Base-by-base conservation (phyloP, 92 coral and sea anemone species). In the Scolanthus callimorphus region DNA sequence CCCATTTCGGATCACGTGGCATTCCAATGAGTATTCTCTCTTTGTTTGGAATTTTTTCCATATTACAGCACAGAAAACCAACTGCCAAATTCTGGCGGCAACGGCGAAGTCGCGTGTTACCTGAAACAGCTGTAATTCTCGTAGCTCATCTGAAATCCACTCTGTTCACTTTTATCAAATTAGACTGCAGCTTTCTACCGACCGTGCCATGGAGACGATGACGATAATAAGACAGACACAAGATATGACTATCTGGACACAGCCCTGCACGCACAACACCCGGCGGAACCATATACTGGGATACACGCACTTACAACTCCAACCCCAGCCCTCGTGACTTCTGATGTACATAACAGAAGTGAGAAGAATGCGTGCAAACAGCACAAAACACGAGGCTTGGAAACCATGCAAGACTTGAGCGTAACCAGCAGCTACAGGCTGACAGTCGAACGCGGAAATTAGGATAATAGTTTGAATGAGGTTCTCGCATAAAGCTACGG, bases 221-320 rank as follows among this genome's bases (percentile, higher is more conserved):
- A 34, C 41, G 8, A 34, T 6, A 34, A 34, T 6, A 34, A 6
- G 15, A 6, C 41, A 6, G 8, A 34, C 41, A 15, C 6, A 34
- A 15, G 41, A 34, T 15, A 34, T 6, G 8, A 34, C 41, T 34
- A 34, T 34, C 41, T 34, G 41, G 20, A 23, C 56, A 50, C 3
- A 23, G 21, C 1, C 56, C 1, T 10, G 29, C 1, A 1, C 26
- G 27, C 56, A 2, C 20, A 17, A 21, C 2, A 34, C 41, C 15
- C 15, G 6, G 41, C 41, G 41, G 41, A 6, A 34, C 41, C 56
- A 50, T 26, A n/a, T 15, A 19, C 56, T 12, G 2, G 19, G 25
- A 4, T 13, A 50, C 56, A 50, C 56, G 3, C 56, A 50, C 56
- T 23, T 50, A 25, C 56, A 50, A 19, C 41, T 15, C 6, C 15